Base-by-base conservation (phyloP, 1,140 invertebrate species). In the Drosophila malerkotliana region DNA sequence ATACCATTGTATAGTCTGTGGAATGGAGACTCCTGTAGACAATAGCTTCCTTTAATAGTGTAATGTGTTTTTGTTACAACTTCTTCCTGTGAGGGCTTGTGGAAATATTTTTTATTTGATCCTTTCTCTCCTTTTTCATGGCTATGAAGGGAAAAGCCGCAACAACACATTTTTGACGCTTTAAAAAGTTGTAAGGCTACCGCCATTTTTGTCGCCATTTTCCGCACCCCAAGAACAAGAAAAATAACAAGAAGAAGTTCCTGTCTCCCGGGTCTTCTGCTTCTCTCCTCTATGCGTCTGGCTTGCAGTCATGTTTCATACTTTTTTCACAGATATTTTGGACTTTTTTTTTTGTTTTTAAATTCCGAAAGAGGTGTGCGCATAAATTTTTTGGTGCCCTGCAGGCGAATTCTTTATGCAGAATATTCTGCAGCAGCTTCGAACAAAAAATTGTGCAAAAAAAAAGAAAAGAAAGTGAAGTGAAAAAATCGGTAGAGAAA, bases 281-380 rank as follows among this genome's bases (percentile, higher is more conserved):
- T 15, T 9, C 37, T n/a, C n/a, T 30, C 3, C 63, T 24, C n/a
- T 47, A 28, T 3, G 39, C 14, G 39, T 44, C 49, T 21, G 30
- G 32, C 26, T 72, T 34, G 28, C 53, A 62, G 77, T 37, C 77
- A 39, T 68, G 72, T 61, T 73, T 79, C 59, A 80, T 75, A 68
- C 72, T 71, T 61, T 51, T 51, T 75, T 62, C 52, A 39, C 60
- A 61, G 47, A 53, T 66, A 62, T 45, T 72, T 67, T 73, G 37
- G 57, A 49, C 34, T 2, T 37, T n/a, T 10, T 12, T 37, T 37
- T 12, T n/a, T 57, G 49, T 72, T 74, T 60, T 57, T 44, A 82
- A 79, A 87, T 80, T 85, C 78, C 83, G 14, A 71, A 67, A 78
- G 64, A 89, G 84, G 84, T 89, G 83, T 88, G 79, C 68, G 83